phyloP scores from a whole-genome alignment of 2,888 invertebrate genomes.

The Agrochola macilenta region DNA sequence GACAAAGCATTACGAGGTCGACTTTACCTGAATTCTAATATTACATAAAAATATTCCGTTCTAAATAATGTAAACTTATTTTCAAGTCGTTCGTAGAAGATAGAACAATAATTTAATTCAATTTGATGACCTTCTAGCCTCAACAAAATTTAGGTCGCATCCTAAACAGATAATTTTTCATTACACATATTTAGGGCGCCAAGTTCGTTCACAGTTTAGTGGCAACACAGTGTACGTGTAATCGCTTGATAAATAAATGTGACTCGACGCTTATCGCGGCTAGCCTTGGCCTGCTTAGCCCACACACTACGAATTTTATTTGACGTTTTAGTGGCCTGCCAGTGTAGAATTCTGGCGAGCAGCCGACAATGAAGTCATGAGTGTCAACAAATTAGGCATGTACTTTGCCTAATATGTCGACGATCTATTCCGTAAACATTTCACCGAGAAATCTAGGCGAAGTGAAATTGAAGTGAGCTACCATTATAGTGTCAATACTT shows the following conservation, averaged over 20 bases:
- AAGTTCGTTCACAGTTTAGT: conserved; percentile 41
- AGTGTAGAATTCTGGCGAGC: conserved; percentile 27
- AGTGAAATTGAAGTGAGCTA: background rate
- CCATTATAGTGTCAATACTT: background rate
- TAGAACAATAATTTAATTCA: background rate
- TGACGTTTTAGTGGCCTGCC: conserved; percentile 44
- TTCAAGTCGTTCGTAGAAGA: background rate
- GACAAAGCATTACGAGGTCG: background rate
- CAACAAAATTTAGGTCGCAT: conserved; percentile 9
- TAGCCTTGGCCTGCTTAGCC: conserved; percentile 65
- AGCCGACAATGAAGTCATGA: conserved; percentile 24
- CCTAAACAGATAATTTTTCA: conserved; percentile 21
- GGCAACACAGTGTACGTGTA: conserved; percentile 48
- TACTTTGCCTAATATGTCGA: background rate
- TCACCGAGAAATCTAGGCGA: too few relatives aligned
- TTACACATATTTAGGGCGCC: conserved; percentile 32
- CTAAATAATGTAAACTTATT: background rate
- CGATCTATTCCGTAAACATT: background rate
- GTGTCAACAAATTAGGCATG: background rate
- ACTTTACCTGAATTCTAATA: background rate
- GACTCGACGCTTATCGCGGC: conserved; percentile 62
- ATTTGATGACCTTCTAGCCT: conserved; percentile 7
- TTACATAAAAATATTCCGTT: background rate
- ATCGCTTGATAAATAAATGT: conserved; percentile 63
- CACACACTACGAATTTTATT: conserved; percentile 55